Base-by-base conservation (phyloP, 1,140 invertebrate species). In the Chionoecetes opilio region DNA sequence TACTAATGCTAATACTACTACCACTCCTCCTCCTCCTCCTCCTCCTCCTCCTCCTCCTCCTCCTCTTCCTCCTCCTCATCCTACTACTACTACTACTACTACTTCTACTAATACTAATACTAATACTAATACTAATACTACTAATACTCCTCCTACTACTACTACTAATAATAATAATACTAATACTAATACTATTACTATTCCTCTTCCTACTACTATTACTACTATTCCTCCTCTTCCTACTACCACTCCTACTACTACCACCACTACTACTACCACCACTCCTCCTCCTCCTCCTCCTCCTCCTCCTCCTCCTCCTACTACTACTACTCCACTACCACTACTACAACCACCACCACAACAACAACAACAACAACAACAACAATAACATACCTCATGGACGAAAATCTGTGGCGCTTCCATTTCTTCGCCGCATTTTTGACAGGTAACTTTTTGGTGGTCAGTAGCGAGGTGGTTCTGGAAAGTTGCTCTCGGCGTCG, bases 381-480 rank as follows among this genome's bases (percentile, higher is more conserved):
- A 41, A 5, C 86, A 3, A 5, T 11, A 17, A 92, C 93, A 96
- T 95, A 97, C 97, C 97, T 97, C 96, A 96, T 97, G 97, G 6
- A 96, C 93, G 92, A 97, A 97, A 34, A 97, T 90, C 17, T 97
- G 92, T 35, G 96, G 96, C 86, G 97, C 97, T 92, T 97, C 97
- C 63, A 97, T 96, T 94, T 96, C 93, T 31, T 96, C 94, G 3
- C 96, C 94, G 96, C 97, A 97, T 92, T 97, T 96, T 8, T 96
- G 93, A 97, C 97, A 97, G 3, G 95, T 93, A 17, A 97, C 96
- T 37, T 96, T 96, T 11, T 96, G 96, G 97, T 97, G 97, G 21
- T 96, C 96, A 82, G 97, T 96, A 82, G 97, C 96, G 93, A 97
- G 96, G 96, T 97, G 97, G 26, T 96, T 93, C 11, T 97, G 97